phyloP scores from a whole-genome alignment of 2,888 invertebrate species.

The Agrochola lota region DNA sequence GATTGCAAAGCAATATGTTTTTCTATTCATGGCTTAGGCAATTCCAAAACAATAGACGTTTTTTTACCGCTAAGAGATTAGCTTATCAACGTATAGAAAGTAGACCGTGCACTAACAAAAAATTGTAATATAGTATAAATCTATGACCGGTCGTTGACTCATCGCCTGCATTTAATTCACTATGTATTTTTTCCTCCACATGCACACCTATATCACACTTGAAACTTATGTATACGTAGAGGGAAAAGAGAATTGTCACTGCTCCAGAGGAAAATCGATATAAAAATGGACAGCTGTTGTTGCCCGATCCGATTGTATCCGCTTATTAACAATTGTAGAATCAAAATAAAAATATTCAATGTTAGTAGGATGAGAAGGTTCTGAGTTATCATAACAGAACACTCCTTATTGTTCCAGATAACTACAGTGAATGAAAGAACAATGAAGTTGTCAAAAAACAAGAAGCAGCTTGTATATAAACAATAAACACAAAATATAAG shows the following conservation, averaged over 20 bases:
- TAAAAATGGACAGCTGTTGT: slow-evolving; percentile 3
- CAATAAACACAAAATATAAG: slow-evolving; percentile 51
- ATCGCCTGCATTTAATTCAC: slow-evolving; percentile 1
- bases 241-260: background rate
- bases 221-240: too few relatives aligned
- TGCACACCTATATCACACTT: background rate
- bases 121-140: slow-evolving; percentile 16
- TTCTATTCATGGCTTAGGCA: slow-evolving; percentile 11
- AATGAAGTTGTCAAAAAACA: slow-evolving; percentile 25
- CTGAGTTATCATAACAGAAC: background rate
- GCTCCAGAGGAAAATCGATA: background rate
- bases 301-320: background rate
- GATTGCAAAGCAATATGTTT: background rate
- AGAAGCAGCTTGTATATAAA: slow-evolving; percentile 34
- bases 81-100: slow-evolving; percentile 35
- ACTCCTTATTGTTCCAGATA: slow-evolving; percentile 13
- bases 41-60: slow-evolving; percentile 5
- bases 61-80: slow-evolving; percentile 22
- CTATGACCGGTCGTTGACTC: slow-evolving; percentile 23
- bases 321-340: background rate
- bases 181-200: background rate
- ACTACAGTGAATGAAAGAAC: slow-evolving; percentile 9
- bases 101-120: slow-evolving; percentile 21
- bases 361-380: too few relatives aligned
- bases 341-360: background rate